Evolutionary conservation across 2,888 invertebrate species (phyloP).

Genomic region (Pherbina coryleti): DNA sequence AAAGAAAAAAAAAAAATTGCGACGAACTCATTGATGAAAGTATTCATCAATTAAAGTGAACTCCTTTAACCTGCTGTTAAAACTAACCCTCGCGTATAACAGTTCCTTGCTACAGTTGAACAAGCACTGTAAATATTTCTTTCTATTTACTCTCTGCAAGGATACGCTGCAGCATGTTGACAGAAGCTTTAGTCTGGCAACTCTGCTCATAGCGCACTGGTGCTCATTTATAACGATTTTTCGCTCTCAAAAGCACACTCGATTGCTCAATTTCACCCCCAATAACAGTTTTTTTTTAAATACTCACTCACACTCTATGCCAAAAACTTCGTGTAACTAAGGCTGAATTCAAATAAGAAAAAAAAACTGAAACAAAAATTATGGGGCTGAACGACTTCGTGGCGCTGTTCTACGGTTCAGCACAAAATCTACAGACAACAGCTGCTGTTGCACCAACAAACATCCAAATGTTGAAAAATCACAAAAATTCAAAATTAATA

Average conservation of each 20-base stretch:
- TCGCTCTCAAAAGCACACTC: slow-evolving; percentile 5
- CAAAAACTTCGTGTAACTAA: slow-evolving; percentile 1
- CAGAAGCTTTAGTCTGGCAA: background rate
- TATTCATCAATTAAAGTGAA: too few relatives aligned
- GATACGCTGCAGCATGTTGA: background rate
- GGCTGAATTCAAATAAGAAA: background rate
- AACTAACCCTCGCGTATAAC: background rate
- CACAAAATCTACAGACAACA: slow-evolving; percentile 61
- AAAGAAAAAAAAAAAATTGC: too few relatives aligned
- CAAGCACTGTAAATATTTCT: slow-evolving; percentile 14
- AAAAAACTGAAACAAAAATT: slow-evolving; percentile 33
- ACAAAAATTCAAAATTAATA: slow-evolving; percentile 61
- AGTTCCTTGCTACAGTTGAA: slow-evolving; percentile 5
- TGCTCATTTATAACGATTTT: slow-evolving; percentile 12
- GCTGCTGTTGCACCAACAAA: slow-evolving; percentile 43
- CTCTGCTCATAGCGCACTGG: background rate
- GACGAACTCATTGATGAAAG: too few relatives aligned
- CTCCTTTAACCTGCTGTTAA: too few relatives aligned
- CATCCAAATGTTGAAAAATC: slow-evolving; percentile 65
- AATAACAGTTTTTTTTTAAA: background rate
- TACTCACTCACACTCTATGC: background rate
- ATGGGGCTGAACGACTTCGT: slow-evolving; percentile 70
- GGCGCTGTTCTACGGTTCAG: slow-evolving; percentile 67
- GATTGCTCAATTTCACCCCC: too few relatives aligned
- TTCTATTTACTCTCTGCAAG: background rate